Percentiles rank a stretch among this genome's conserved stretches.
Evolutionary conservation across 2,888 invertebrate genomes (phyloP).

Genomic region (Drosophila gaucha): DNA sequence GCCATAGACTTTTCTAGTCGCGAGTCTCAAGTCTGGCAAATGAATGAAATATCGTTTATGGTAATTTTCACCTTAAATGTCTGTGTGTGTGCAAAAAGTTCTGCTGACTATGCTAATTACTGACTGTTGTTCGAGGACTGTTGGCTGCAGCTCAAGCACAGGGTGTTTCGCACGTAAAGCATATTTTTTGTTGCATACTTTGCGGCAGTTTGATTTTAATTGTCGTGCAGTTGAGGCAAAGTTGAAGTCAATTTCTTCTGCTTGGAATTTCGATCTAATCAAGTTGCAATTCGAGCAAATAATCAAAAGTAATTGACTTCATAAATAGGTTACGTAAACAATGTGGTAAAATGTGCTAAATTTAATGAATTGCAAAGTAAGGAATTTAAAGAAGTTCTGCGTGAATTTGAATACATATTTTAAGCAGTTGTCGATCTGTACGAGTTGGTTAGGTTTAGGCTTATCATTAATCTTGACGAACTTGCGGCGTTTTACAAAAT

Average conservation of each 20-base stretch:
- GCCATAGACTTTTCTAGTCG: slow-evolving; percentile 11
- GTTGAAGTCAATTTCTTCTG: neutral
- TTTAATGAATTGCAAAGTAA: too few species aligned
- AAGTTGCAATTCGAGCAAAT: neutral
- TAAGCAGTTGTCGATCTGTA: too few species aligned
- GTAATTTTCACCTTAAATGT: slow-evolving; percentile 59
- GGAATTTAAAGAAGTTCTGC: too few species aligned
- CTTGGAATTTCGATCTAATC: neutral
- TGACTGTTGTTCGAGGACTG: neutral
- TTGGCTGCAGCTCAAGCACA: slow-evolving; percentile 21
- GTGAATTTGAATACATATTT: too few species aligned
- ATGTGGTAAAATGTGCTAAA: too few species aligned
- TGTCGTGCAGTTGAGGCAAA: neutral
- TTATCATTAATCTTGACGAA: too few species aligned
- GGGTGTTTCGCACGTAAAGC: slow-evolving; percentile 28
- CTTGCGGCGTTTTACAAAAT: too few species aligned
- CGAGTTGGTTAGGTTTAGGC: too few species aligned
- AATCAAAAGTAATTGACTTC: neutral
- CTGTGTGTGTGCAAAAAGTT: slow-evolving; percentile 31
- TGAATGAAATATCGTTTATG: slow-evolving; percentile 75
- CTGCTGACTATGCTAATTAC: slow-evolving; percentile 67
- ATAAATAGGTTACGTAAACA: neutral
- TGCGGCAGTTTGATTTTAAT: slow-evolving; percentile 46
- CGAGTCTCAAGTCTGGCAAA: slow-evolving; percentile 43
- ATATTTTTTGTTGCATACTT: slow-evolving; percentile 41